These are phyloP conservation scores for Myxocyprinus asiaticus DNA, from an alignment of 2,113 vertebrate genomes.

Conservation along the genomic window DNA sequence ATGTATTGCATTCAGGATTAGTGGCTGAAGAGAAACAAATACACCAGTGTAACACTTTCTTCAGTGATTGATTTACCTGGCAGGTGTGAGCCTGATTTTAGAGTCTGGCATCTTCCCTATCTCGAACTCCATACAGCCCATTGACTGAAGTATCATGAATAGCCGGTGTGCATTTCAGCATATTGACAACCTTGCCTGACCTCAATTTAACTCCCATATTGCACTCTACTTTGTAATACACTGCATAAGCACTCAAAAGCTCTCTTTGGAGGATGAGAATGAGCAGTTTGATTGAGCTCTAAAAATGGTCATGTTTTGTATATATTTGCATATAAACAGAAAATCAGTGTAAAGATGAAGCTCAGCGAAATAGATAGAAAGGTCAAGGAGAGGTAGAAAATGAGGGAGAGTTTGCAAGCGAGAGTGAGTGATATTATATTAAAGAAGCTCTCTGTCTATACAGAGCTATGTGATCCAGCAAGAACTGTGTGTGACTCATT, in stretches of 20 bases:
- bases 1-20: slow-evolving; percentile 67
- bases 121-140: slow-evolving; percentile 40
- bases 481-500: slow-evolving; percentile 58
- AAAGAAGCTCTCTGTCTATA: not conserved
- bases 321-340: slow-evolving; percentile 12
- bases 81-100: slow-evolving; percentile 58
- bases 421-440: slow-evolving; percentile 16
- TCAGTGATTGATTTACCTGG: slow-evolving; percentile 66
- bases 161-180: slow-evolving; percentile 13
- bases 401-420: slow-evolving; percentile 15
- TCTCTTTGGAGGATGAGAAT: not conserved
- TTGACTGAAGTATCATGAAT: slow-evolving; percentile 8
- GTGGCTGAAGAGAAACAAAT: slow-evolving; percentile 45
- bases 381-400: not conserved
- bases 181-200: slow-evolving; percentile 21
- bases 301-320: not conserved
- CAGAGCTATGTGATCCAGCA: no score
- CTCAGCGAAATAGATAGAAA: not conserved
- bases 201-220: slow-evolving; percentile 20
- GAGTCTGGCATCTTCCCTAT: slow-evolving; percentile 48
- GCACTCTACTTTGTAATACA: slow-evolving; percentile 8
- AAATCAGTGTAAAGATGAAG: slow-evolving; percentile 4
- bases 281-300: slow-evolving; percentile 10
- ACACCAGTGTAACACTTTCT: slow-evolving; percentile 48
- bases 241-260: not conserved